phyloP scores from a whole-genome alignment of 2,113 vertebrate genomes.

The Equus przewalskii region DNA sequence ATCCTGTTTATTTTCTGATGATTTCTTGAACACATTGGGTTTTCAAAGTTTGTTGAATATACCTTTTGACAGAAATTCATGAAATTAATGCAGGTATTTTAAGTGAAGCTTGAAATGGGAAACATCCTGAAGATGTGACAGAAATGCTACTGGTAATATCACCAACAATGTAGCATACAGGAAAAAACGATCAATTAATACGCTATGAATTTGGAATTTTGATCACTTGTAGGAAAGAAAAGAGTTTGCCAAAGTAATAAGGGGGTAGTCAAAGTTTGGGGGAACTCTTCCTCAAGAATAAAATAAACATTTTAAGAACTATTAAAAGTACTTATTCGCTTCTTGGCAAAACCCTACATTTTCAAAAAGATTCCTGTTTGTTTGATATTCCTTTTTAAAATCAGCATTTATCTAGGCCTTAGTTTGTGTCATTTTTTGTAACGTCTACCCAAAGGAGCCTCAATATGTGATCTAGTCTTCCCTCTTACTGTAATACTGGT shows the following conservation, averaged over 20 bases:
- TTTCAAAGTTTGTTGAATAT: background rate
- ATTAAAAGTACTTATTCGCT: background rate
- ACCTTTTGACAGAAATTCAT: background rate
- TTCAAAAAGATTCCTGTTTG: background rate
- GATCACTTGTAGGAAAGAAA: background rate
- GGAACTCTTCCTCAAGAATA: background rate
- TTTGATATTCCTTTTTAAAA: background rate
- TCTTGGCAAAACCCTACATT: background rate
- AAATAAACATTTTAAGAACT: background rate
- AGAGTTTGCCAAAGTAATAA: background rate
- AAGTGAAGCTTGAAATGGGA: background rate
- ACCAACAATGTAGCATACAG: background rate
- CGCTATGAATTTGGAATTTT: background rate
- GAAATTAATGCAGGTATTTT: constrained; percentile 36
- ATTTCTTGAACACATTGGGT: background rate
- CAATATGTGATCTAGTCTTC: background rate
- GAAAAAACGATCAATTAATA: background rate
- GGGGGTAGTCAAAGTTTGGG: background rate
- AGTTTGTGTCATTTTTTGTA: background rate
- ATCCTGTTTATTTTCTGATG: background rate
- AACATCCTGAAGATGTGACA: background rate
- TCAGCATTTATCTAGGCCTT: background rate
- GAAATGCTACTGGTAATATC: background rate
- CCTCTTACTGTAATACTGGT: background rate
- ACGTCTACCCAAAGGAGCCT: background rate